Evolutionary conservation across 2,797 vertebrate genomes (phyloP).

Genomic region (Austrolebias charrua): DNA sequence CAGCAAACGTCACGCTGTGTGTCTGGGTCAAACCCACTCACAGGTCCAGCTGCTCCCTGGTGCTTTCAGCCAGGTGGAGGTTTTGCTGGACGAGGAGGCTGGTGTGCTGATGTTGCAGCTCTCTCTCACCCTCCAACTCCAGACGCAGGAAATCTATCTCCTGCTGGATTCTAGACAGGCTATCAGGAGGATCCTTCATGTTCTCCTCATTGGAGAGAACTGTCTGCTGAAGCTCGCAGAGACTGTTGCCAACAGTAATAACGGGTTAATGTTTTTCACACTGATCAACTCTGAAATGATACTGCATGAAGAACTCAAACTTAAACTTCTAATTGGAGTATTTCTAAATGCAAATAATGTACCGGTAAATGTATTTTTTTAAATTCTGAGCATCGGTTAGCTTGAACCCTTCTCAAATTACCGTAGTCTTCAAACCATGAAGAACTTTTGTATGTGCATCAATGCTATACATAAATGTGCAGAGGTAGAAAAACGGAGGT

Average conservation of each 20-base stretch:
- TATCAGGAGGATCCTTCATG: conserved; percentile 39
- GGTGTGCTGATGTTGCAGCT: conserved; percentile 73
- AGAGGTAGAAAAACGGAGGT: no score
- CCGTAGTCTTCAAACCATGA: not conserved
- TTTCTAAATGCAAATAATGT: no score
- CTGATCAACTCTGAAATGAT: not conserved
- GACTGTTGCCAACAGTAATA: conserved; percentile 45
- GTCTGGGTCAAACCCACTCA: conserved; percentile 69
- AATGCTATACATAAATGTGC: no score
- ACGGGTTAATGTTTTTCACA: conserved; percentile 5
- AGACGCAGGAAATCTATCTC: conserved; percentile 75
- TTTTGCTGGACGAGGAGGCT: conserved; percentile 76
- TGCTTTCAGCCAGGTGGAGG: conserved; percentile 72
- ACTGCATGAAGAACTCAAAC: not conserved
- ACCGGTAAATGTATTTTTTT: not conserved
- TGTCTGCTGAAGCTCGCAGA: conserved; percentile 42
- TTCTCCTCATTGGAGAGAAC: conserved; percentile 27
- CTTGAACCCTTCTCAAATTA: not conserved
- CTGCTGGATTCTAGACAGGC: conserved; percentile 65
- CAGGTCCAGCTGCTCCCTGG: conserved; percentile 78
- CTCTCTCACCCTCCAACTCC: conserved; percentile 79
- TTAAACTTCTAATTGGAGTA: not conserved
- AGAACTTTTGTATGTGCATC: no score
- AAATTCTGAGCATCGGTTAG: not conserved
- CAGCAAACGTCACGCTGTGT: conserved; percentile 60